These are phyloP conservation scores for Napeogenes sylphis DNA, from an alignment of 2,888 invertebrate genomes.

Conservation along the genomic window DNA sequence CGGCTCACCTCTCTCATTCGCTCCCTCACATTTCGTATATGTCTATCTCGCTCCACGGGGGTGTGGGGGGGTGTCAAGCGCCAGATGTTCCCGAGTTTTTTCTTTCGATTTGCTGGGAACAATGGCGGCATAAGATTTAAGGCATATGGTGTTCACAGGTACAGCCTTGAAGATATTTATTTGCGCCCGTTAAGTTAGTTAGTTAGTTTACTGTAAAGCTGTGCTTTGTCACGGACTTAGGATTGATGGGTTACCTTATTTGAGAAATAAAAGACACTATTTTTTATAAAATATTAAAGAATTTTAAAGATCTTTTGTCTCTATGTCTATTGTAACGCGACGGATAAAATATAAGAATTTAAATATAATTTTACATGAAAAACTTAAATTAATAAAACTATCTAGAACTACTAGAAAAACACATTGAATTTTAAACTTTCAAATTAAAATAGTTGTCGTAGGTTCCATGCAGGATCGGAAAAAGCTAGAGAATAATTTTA, in stretches of 20 bases:
- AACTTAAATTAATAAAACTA: too few species aligned
- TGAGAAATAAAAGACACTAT: not conserved
- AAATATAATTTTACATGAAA: too few species aligned
- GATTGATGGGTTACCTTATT: slow-evolving; percentile 10
- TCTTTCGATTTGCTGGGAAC: slow-evolving; percentile 48
- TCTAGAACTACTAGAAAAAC: too few species aligned
- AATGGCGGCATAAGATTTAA: slow-evolving; percentile 45
- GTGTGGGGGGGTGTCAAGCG: slow-evolving; percentile 50
- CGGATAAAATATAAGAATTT: too few species aligned
- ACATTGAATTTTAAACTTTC: too few species aligned
- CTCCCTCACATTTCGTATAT: slow-evolving; percentile 15
- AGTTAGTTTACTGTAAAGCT: slow-evolving; percentile 11
- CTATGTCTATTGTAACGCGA: too few species aligned
- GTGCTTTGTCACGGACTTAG: slow-evolving; percentile 6
- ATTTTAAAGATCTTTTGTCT: too few species aligned
- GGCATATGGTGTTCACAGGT: slow-evolving; percentile 49
- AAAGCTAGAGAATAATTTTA: too few species aligned
- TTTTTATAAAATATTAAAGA: too few species aligned
- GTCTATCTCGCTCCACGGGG: slow-evolving; percentile 43
- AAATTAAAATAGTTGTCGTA: too few species aligned
- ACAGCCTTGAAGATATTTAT: slow-evolving; percentile 25
- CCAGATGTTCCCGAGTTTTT: slow-evolving; percentile 52
- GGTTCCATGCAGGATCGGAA: too few species aligned
- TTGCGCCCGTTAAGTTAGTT: slow-evolving; percentile 18
- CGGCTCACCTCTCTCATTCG: slow-evolving; percentile 29